phyloP scores from a whole-genome alignment of 2,113 vertebrate genomes.

The Nymphicus hollandicus region DNA sequence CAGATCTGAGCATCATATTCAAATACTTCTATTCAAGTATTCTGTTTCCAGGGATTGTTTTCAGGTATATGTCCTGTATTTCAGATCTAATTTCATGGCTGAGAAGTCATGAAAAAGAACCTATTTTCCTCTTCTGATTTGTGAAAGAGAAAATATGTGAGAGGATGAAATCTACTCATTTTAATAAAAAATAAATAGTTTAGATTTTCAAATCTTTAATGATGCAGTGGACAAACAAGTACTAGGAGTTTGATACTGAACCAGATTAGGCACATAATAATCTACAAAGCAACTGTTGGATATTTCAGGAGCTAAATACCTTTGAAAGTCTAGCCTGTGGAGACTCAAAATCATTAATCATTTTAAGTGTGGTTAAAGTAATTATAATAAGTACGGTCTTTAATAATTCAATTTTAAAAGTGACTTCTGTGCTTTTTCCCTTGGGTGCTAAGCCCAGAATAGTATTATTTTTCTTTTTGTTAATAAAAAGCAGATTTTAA shows the following conservation, averaged over 20 bases:
- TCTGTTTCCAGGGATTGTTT: background rate
- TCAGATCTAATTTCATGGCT: background rate
- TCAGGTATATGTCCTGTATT: background rate
- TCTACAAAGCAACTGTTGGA: background rate
- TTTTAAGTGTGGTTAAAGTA: conserved; percentile 9
- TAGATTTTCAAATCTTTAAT: conserved; percentile 1
- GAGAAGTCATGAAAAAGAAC: background rate
- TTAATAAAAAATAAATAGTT: background rate
- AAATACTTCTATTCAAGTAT: background rate
- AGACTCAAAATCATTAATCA: background rate
- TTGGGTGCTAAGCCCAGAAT: background rate
- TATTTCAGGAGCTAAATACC: background rate
- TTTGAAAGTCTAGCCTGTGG: background rate
- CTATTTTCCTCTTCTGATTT: background rate
- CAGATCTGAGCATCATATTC: background rate
- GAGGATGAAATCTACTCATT: background rate
- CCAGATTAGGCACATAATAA: background rate
- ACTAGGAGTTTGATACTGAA: background rate
- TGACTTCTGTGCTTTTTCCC: background rate
- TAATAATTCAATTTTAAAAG: background rate
- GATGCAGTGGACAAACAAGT: background rate
- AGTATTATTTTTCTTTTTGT: background rate
- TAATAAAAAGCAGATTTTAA: background rate
- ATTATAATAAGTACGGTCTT: background rate
- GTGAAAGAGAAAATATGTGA: background rate